Conservation (phyloP, 2,113 vertebrate genomes). For the Trematomus loennbergii region DNA sequence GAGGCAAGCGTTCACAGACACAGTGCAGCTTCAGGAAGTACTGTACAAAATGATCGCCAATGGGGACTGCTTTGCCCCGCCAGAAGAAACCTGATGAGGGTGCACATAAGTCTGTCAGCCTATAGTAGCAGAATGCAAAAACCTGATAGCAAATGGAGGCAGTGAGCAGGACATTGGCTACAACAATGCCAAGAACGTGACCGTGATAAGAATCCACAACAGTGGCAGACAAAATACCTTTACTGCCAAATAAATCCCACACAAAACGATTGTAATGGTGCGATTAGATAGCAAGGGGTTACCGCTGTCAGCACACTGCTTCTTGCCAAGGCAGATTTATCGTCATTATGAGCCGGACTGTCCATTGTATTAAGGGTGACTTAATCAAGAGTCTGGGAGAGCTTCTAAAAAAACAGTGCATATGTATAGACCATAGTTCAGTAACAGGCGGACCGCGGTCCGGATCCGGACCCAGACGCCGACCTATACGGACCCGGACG, state of each 20-base stretch:
- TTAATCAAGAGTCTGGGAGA: constrained; percentile 6
- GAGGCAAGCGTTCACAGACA: constrained; percentile 34
- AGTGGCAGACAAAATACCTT: constrained; percentile 35
- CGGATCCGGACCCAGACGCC: no score
- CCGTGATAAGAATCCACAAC: constrained; percentile 42
- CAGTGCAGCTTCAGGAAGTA: constrained; percentile 34
- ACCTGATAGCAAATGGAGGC: constrained; percentile 23
- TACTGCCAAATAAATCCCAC: constrained; percentile 38
- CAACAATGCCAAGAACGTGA: constrained; percentile 28
- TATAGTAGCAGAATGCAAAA: constrained; percentile 28
- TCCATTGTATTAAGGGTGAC: constrained; percentile 25
- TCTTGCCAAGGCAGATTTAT: constrained; percentile 35
- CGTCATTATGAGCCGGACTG: constrained; percentile 31
- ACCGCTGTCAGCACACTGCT: not conserved
- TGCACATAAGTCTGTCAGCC: constrained; percentile 23
- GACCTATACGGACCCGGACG: no score
- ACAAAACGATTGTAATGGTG: constrained; percentile 25
- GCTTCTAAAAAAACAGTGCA: not conserved
- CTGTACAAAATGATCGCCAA: constrained; percentile 48
- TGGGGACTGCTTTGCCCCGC: not conserved
- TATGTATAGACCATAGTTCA: not conserved
- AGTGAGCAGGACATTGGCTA: constrained; percentile 23
- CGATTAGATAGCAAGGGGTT: constrained; percentile 18
- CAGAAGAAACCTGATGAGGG: constrained; percentile 42
- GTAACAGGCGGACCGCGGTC: no score